Conservation (phyloP, 2,888 invertebrate genomes). For the Catonia carolina region DNA sequence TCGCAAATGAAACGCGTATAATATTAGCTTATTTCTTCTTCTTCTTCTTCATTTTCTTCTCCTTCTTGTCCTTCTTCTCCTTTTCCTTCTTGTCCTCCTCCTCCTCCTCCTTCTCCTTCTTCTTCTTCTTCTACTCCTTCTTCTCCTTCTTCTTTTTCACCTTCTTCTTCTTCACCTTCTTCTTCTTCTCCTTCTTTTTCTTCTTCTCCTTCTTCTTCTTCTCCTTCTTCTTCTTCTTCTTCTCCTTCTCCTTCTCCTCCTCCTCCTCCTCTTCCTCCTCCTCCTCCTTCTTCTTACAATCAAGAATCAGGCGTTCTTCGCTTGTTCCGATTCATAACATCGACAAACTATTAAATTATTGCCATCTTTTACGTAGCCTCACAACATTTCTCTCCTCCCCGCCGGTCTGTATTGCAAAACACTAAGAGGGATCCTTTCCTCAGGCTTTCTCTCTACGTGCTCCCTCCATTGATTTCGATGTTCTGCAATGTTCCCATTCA, state of each 20-base stretch:
- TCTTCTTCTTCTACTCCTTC: too few relatives aligned
- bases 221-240: neutral
- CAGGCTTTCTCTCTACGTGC: too few relatives aligned
- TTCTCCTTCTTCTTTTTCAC: neutral
- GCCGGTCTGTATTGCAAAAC: too few relatives aligned
- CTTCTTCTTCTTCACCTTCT: neutral
- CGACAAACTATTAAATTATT: too few relatives aligned
- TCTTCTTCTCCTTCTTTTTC: neutral
- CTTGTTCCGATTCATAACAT: neutral
- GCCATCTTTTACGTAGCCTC: too few relatives aligned
- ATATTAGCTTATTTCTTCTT: neutral
- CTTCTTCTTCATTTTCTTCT: too few relatives aligned
- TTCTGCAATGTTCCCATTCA: too few relatives aligned
- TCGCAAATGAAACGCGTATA: neutral
- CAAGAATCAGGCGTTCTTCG: neutral
- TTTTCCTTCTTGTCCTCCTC: neutral
- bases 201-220: neutral
- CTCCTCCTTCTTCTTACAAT: neutral
- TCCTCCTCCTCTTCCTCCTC: neutral
- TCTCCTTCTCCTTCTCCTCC: neutral
- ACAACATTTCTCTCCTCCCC: too few relatives aligned
- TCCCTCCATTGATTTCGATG: too few relatives aligned
- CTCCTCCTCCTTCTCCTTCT: neutral
- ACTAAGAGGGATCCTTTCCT: too few relatives aligned
- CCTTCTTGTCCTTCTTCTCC: too few relatives aligned